Conservation (phyloP, 2,797 vertebrate species). For the Hydrophis major region DNA sequence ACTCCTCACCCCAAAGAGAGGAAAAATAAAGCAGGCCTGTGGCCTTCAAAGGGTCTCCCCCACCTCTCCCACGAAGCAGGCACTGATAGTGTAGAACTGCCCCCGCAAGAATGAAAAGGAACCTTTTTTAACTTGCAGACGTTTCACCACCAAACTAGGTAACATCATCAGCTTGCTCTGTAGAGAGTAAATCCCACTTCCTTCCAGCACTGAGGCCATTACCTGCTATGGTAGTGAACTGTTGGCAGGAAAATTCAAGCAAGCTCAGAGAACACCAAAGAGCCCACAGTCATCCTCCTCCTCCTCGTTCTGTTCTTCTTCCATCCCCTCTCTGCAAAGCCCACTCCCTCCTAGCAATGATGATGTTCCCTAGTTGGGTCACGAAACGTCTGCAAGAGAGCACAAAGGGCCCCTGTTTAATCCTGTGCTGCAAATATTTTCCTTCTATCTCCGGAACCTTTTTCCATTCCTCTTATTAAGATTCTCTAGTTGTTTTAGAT, state of each 20-base stretch:
- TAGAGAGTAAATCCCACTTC: background rate
- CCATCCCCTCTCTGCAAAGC: too few species aligned
- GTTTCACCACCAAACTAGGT: background rate
- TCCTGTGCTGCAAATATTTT: background rate
- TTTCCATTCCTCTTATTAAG: background rate
- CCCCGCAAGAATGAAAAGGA: background rate
- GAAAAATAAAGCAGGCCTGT: background rate
- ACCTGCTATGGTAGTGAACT: background rate
- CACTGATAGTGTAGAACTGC: too few species aligned
- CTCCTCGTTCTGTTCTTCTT: too few species aligned
- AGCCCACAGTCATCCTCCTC: too few species aligned
- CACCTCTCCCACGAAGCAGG: too few species aligned
- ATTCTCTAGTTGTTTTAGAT: background rate
- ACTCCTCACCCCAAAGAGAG: rapidly evolving
- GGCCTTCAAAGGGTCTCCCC: background rate
- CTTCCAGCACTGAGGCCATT: background rate
- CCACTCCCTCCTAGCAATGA: too few species aligned
- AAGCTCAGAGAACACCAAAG: too few species aligned
- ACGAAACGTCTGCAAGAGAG: too few species aligned
- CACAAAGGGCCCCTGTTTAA: too few species aligned
- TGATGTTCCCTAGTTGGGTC: too few species aligned
- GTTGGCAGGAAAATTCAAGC: background rate
- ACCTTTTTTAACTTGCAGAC: background rate
- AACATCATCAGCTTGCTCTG: background rate
- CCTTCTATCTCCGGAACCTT: background rate